Evolutionary conservation across 1,140 invertebrate genomes (phyloP), one percentile per base, ranked within the genome.

Genomic region (Philotrypesis tridentata): DNA sequence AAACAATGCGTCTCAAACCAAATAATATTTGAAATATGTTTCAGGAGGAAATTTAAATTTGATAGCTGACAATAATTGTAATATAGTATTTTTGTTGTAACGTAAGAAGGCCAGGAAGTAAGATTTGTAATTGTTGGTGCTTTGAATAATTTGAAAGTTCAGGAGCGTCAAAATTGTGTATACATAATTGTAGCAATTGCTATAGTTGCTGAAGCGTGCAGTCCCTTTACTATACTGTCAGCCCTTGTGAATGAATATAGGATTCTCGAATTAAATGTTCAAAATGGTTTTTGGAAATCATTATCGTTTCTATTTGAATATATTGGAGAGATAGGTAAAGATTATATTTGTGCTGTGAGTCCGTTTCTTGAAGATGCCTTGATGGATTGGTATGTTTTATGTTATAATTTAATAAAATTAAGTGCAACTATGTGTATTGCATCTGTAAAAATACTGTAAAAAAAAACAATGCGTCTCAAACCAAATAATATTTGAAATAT

Each of bases 271-370:
- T n/a, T n/a, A n/a, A n/a, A n/a, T n/a, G n/a, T 71, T 77, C 9
- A 77, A 77, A 77, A 14, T 55, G 99, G 99, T 84, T 99, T 99
- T 0, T 93, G 99, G 7, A 99, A 99, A 90, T 99, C 98, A 1
- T 92, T 99, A 1, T 99, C 98, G 0, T 99, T 99, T 92, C 94
- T 99, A 85, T 99, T 99, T 90, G 99, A 99, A 91, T 99, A 99
- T 87, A 99, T 99, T 87, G 99, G 99, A 6, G 99, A 99, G 93
- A 99, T 99, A 99, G 98, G 98, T 9, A 99, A 99, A 92, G 99
- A 99, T 93, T 99, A 99, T 88, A 99, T 99, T 86, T 99, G 99
- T 89, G 98, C 99, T 11, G 98, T 99, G 1, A 98, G 98, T 68
- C 98, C 99, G 0, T 92, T n/a, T n/a, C n/a, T n/a, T n/a, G n/a